These are phyloP conservation scores for Ceratotherium simum DNA, from an alignment of 2,113 vertebrate genomes.

Conservation along the genomic window DNA sequence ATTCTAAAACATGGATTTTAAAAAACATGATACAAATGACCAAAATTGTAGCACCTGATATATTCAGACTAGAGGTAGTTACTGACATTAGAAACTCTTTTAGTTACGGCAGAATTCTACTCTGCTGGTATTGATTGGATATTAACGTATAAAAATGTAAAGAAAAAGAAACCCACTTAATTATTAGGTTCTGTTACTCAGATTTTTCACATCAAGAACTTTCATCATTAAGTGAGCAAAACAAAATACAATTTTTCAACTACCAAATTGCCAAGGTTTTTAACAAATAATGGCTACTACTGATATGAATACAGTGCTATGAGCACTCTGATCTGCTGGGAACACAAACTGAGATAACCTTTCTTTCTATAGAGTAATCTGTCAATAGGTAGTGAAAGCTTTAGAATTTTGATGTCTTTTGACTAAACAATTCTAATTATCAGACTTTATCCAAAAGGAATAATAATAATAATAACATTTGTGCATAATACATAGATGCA, in stretches of 20 bases:
- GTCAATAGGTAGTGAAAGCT: background rate
- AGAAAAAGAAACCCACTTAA: constrained; percentile 30
- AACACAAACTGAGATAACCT: background rate
- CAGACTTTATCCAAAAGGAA: background rate
- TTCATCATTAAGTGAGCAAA: constrained; percentile 36
- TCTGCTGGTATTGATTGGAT: background rate
- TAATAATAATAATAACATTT: background rate
- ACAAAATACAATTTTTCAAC: constrained; percentile 1
- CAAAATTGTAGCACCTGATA: constrained; percentile 8
- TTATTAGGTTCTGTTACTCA: constrained; percentile 17
- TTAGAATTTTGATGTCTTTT: constrained; percentile 2
- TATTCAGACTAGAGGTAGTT: background rate
- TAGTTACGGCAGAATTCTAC: background rate
- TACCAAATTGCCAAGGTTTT: background rate
- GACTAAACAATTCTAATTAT: constrained; percentile 27
- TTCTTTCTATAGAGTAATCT: background rate
- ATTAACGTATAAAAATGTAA: constrained; percentile 33
- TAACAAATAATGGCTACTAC: background rate
- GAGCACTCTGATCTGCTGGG: background rate
- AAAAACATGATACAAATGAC: constrained; percentile 32
- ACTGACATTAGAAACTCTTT: constrained; percentile 19
- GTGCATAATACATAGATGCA: background rate
- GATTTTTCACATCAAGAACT: background rate
- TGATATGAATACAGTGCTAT: background rate
- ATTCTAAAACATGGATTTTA: constrained; percentile 12